Conservation (phyloP, 2,113 vertebrate species). For the Misgurnus mizolepis region DNA sequence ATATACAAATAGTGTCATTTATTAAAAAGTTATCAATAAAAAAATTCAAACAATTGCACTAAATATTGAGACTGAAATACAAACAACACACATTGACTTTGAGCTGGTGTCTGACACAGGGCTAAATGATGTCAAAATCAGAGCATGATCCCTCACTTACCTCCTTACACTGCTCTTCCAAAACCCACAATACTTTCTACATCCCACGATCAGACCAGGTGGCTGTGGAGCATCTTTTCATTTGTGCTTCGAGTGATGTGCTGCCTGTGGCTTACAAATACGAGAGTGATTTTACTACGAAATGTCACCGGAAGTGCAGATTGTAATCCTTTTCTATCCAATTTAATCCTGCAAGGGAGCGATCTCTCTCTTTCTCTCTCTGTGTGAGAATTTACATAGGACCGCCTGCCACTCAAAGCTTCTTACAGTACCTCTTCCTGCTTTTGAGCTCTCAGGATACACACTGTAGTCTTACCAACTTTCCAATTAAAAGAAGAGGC, state of each 20-base stretch:
- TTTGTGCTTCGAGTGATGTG: background rate
- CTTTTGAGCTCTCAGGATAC: slow-evolving; percentile 54
- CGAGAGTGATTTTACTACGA: slow-evolving; percentile 61
- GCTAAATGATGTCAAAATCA: slow-evolving; percentile 16
- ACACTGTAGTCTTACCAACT: slow-evolving; percentile 7
- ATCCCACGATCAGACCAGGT: background rate
- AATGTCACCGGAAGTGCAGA: slow-evolving; percentile 51
- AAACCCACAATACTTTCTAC: background rate
- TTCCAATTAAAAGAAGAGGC: background rate
- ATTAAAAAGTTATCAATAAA: too few species aligned
- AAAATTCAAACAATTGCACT: too few species aligned
- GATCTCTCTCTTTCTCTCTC: background rate
- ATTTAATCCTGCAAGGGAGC: slow-evolving; percentile 61
- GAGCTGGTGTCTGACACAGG: background rate
- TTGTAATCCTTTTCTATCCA: slow-evolving; percentile 67
- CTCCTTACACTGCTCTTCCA: background rate
- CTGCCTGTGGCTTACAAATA: slow-evolving; percentile 46
- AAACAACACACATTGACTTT: background rate
- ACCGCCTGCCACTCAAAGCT: slow-evolving; percentile 65
- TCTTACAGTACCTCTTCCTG: slow-evolving; percentile 64
- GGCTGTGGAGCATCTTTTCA: background rate
- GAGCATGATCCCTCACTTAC: slow-evolving; percentile 15
- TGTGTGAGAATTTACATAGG: slow-evolving; percentile 17
- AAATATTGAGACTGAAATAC: background rate
- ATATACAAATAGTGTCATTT: too few species aligned